Conservation (phyloP, 1,140 invertebrate genomes). For the Notospermus geniculatus region DNA sequence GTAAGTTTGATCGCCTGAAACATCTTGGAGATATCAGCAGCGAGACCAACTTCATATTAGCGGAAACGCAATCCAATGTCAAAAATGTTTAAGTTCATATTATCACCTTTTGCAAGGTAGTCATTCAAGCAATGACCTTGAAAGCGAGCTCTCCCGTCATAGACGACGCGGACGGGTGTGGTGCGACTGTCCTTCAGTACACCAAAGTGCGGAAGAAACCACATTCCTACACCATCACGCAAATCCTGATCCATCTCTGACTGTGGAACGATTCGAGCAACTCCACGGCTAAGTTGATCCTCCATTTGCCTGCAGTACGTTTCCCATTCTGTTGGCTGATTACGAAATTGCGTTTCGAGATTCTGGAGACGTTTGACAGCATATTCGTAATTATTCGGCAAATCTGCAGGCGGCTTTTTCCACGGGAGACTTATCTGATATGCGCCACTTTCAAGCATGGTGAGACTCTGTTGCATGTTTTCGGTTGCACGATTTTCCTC, state of each 20-base stretch:
- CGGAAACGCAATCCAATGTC: too few species aligned
- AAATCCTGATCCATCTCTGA: constrained; percentile 5
- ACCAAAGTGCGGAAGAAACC: constrained; percentile 7
- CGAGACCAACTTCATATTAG: too few species aligned
- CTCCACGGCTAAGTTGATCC: not conserved
- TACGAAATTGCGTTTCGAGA: not conserved
- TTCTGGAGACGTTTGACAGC: constrained; percentile 8
- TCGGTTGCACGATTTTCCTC: not conserved
- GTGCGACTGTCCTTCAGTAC: not conserved
- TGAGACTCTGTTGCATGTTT: not conserved
- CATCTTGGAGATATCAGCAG: too few species aligned
- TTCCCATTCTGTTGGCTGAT: not conserved
- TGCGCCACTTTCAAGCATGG: not conserved
- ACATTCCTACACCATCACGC: not conserved
- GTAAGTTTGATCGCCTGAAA: too few species aligned
- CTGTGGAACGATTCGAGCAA: constrained; percentile 3
- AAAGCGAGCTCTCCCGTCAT: too few species aligned
- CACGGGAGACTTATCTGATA: constrained; percentile 4
- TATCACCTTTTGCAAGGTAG: too few species aligned
- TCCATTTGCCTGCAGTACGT: constrained; percentile 1
- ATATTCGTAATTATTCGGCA: constrained; percentile 9
- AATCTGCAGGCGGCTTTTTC: not conserved
- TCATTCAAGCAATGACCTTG: too few species aligned
- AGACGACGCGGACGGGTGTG: too few species aligned
- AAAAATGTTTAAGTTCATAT: too few species aligned